A percentile compares a stretch with the other conserved stretches of the same genome.
Conservation (phyloP, 2,888 invertebrate species). For the Yponomeuta plumbellus region DNA sequence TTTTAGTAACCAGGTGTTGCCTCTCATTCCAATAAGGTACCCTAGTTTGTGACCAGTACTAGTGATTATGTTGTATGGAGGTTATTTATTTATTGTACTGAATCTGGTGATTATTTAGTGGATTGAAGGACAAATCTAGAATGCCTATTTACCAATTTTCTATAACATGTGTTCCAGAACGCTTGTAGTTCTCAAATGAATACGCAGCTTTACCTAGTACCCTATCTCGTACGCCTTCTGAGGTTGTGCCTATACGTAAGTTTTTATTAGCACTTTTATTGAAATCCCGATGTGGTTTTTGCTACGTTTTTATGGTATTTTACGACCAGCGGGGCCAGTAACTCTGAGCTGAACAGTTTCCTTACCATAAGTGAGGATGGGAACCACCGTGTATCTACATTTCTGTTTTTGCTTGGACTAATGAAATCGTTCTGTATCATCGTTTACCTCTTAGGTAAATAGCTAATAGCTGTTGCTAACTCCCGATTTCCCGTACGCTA, state of each 20-base stretch:
- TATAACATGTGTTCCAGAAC: background rate
- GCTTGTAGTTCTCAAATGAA: background rate
- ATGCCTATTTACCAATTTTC: no score
- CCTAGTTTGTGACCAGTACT: no score
- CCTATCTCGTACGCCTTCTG: constrained; percentile 4
- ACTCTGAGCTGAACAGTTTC: background rate
- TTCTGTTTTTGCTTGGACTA: background rate
- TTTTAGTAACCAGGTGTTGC: no score
- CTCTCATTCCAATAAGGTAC: no score
- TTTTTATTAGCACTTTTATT: constrained; percentile 8
- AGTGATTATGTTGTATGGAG: no score
- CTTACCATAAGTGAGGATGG: background rate
- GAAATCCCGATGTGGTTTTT: constrained; percentile 3
- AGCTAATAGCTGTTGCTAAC: background rate
- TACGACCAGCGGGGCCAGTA: background rate
- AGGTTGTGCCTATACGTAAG: background rate
- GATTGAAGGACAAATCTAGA: no score
- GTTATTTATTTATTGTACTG: no score
- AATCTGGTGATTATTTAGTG: no score
- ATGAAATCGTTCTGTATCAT: background rate
- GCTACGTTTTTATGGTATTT: constrained; percentile 5
- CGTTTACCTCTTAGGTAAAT: background rate
- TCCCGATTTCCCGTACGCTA: background rate
- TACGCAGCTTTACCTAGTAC: background rate
- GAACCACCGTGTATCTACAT: background rate